Percentiles rank a stretch among this genome's conserved stretches.
phyloP scores from a whole-genome alignment of 2,888 invertebrate species.

The Euplexia lucipara region DNA sequence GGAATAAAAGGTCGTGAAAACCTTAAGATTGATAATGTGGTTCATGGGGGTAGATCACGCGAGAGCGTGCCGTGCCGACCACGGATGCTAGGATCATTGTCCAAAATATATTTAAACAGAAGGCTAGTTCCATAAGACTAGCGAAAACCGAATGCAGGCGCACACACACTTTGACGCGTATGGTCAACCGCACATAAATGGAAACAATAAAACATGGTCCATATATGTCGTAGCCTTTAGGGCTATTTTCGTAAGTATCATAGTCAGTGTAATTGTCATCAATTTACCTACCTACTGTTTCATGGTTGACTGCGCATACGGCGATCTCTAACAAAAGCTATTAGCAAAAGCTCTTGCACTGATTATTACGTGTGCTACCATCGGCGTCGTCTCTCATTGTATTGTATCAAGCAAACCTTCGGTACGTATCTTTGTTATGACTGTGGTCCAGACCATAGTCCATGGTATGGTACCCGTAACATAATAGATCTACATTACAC shows the following conservation, averaged over 20 bases:
- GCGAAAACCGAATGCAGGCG: neutral
- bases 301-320: neutral
- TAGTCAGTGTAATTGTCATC: too few species aligned
- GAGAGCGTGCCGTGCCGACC: slow-evolving; percentile 66
- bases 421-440: neutral
- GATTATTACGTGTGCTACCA: neutral
- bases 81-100: slow-evolving; percentile 29
- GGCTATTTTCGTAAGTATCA: too few species aligned
- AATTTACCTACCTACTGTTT: too few species aligned
- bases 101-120: slow-evolving; percentile 1
- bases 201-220: too few species aligned
- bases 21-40: slow-evolving; percentile 68
- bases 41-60: slow-evolving; percentile 76
- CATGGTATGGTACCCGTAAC: slow-evolving; percentile 45
- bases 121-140: neutral
- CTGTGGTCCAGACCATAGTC: slow-evolving; percentile 3
- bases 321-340: slow-evolving; percentile 5
- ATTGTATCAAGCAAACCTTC: slow-evolving; percentile 1
- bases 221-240: too few species aligned
- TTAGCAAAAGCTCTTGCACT: neutral
- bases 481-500: slow-evolving; percentile 63
- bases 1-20: slow-evolving; percentile 68
- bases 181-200: too few species aligned
- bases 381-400: neutral
- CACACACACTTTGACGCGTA: neutral